These are phyloP conservation scores for Xestia xanthographa DNA, from an alignment of 2,888 invertebrate species.

Conservation along the genomic window DNA sequence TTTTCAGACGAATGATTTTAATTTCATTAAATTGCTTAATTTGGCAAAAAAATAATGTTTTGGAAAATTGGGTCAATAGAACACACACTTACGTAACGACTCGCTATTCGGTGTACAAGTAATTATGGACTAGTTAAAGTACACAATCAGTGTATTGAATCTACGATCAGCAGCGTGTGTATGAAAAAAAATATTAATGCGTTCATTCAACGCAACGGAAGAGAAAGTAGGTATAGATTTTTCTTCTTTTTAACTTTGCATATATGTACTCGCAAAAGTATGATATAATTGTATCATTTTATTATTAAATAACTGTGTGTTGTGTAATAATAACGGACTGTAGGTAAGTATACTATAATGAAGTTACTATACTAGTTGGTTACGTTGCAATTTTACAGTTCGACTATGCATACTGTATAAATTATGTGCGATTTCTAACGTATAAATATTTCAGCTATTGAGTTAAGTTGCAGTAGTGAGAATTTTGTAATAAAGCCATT, in stretches of 20 bases:
- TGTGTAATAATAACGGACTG: constrained; percentile 34
- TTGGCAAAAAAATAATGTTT: background rate
- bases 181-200: constrained; percentile 25
- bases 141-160: constrained; percentile 33
- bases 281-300: constrained; percentile 55
- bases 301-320: constrained; percentile 44
- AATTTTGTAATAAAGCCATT: background rate
- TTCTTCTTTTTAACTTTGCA: constrained; percentile 51
- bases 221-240: constrained; percentile 52
- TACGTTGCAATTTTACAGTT: constrained; percentile 46
- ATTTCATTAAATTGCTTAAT: background rate
- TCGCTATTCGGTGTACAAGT: background rate
- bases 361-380: constrained; percentile 39
- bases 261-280: constrained; percentile 40
- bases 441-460: constrained; percentile 40
- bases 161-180: background rate
- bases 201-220: constrained; percentile 46
- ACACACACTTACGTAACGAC: constrained; percentile 1
- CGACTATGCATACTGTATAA: constrained; percentile 23
- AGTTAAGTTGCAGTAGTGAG: background rate
- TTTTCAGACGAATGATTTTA: background rate
- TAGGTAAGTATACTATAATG: constrained; percentile 23
- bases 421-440: constrained; percentile 46
- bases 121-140: constrained; percentile 14
- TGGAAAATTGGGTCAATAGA: background rate